Conservation (phyloP, 1,140 invertebrate species). For the Cataglyphis hispanica region DNA sequence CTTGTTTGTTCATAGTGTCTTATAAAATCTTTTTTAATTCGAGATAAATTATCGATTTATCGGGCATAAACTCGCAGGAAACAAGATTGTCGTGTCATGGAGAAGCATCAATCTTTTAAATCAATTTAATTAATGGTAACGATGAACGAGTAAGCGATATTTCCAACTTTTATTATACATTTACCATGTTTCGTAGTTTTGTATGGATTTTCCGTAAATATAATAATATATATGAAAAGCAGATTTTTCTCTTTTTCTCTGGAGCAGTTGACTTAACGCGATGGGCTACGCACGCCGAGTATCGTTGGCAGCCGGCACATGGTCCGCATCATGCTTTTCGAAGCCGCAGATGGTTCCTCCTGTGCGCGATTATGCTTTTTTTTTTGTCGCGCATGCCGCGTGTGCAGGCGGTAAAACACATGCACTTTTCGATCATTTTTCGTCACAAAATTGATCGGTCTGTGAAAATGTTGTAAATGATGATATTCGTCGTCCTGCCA, state of each 20-base stretch:
- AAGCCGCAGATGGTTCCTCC: slow-evolving; percentile 81
- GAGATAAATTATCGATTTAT: slow-evolving; percentile 68
- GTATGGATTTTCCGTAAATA: background rate
- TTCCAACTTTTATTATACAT: background rate
- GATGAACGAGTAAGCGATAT: background rate
- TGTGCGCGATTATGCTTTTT: slow-evolving; percentile 79
- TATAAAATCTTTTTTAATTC: slow-evolving; percentile 59
- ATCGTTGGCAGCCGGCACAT: slow-evolving; percentile 77
- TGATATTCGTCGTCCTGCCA: background rate
- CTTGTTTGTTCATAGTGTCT: slow-evolving; percentile 63
- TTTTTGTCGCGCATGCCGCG: slow-evolving; percentile 75
- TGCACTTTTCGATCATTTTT: slow-evolving; percentile 70
- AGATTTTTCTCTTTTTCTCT: slow-evolving; percentile 18
- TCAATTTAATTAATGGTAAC: background rate
- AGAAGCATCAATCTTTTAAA: slow-evolving; percentile 23
- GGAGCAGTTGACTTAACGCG: slow-evolving; percentile 51
- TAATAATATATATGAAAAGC: slow-evolving; percentile 22
- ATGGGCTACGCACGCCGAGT: slow-evolving; percentile 65
- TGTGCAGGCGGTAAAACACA: slow-evolving; percentile 75
- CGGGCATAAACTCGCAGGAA: slow-evolving; percentile 7
- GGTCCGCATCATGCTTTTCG: slow-evolving; percentile 78
- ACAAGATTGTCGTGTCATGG: background rate
- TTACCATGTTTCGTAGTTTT: background rate
- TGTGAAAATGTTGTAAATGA: background rate
- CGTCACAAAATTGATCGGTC: slow-evolving; percentile 67